These are phyloP conservation scores for Gavialis gangeticus DNA, from an alignment of 2,113 vertebrate species.

Conservation along the genomic window DNA sequence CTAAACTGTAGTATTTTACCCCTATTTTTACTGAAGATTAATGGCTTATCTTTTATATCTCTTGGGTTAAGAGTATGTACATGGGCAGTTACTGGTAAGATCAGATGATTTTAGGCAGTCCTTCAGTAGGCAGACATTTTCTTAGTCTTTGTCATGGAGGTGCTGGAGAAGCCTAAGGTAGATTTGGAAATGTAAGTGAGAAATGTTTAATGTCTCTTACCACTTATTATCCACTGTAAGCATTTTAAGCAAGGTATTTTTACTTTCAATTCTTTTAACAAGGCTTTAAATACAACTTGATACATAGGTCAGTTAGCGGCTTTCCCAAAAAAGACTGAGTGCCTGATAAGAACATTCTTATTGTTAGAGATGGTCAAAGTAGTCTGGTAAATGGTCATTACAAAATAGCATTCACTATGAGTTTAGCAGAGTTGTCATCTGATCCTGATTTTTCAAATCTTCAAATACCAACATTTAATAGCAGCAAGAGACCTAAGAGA, in stretches of 20 bases:
- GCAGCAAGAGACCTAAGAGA: background rate
- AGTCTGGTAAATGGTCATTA: background rate
- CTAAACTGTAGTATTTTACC: no score
- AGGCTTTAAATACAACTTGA: background rate
- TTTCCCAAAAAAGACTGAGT: background rate
- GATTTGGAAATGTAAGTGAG: background rate
- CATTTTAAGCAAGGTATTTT: background rate
- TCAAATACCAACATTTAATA: background rate
- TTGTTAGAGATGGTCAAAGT: background rate
- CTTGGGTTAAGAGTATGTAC: no score
- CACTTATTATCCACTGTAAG: background rate
- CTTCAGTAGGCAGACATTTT: background rate
- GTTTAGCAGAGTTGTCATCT: background rate
- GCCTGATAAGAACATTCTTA: background rate
- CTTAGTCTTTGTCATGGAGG: background rate
- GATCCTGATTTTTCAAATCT: background rate
- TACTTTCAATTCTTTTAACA: background rate
- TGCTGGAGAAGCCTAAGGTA: background rate
- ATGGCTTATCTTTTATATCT: no score
- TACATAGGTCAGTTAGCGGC: background rate
- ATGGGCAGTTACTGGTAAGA: no score
- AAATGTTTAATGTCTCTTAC: background rate
- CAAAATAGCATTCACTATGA: background rate
- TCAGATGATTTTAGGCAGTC: background rate
- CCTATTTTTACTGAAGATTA: no score